Conservation (phyloP, 2,113 vertebrate species). For the Serilophus lunatus region DNA sequence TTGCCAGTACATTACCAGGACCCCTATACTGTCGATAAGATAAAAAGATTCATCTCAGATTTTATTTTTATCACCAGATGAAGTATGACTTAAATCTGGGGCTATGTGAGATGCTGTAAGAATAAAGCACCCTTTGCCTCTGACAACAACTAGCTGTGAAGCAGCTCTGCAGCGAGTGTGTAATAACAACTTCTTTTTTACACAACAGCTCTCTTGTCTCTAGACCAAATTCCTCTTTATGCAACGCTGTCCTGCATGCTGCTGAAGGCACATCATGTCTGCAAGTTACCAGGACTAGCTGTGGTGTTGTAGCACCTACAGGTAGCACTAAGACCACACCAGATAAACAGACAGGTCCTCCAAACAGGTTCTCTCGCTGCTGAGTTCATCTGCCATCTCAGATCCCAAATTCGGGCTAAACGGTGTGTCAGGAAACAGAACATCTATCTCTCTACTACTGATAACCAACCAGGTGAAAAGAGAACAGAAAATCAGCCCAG, state of each 20-base stretch:
- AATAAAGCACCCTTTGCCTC: not conserved
- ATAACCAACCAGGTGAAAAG: not conserved
- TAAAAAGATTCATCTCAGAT: not conserved
- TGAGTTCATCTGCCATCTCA: not conserved
- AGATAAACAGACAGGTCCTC: not conserved
- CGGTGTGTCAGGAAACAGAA: not conserved
- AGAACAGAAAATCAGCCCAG: not conserved
- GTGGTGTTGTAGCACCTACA: not conserved
- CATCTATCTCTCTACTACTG: not conserved
- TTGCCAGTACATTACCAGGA: not conserved
- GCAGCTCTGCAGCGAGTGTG: not conserved
- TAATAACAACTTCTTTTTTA: not conserved
- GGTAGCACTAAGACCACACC: not conserved
- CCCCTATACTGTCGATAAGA: not conserved
- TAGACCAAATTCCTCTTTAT: not conserved
- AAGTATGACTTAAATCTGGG: not conserved
- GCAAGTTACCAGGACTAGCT: not conserved
- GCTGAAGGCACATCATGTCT: not conserved
- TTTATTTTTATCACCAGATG: not conserved
- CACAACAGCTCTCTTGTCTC: not conserved
- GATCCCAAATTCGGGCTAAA: not conserved
- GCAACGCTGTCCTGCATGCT: not conserved
- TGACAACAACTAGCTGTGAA: not conserved
- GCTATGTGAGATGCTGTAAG: accelerated
- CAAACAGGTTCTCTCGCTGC: not conserved